Percentiles rank a stretch among this genome's conserved stretches.
Conservation (phyloP, 2,888 invertebrate species). For the Philopedon plagiatum region DNA sequence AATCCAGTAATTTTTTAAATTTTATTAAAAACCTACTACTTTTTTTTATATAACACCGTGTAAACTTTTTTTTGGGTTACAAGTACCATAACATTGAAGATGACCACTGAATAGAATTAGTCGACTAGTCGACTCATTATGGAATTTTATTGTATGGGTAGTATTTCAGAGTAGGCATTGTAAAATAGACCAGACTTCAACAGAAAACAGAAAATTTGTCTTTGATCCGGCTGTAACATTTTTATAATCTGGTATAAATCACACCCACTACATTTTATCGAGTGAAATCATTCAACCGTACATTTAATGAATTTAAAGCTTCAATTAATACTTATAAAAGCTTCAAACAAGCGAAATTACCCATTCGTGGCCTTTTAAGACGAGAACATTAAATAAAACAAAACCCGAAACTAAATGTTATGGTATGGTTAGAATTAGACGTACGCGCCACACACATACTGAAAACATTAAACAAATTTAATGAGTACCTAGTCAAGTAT, state of each 20-base stretch:
- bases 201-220: too few relatives aligned
- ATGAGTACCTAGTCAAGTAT: background rate
- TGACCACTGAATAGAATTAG: too few relatives aligned
- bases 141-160: too few relatives aligned
- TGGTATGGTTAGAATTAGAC: background rate
- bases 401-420: background rate
- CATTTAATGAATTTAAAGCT: conserved; percentile 15
- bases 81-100: too few relatives aligned
- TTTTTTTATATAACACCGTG: too few relatives aligned
- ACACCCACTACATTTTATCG: background rate
- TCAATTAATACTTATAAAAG: conserved; percentile 6
- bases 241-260: background rate
- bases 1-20: too few relatives aligned
- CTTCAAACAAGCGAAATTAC: background rate
- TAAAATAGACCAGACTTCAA: too few relatives aligned
- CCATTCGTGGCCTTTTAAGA: background rate
- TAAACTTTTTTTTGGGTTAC: too few relatives aligned
- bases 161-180: too few relatives aligned
- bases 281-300: background rate
- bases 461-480: background rate
- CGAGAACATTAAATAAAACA: background rate
- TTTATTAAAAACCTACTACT: too few relatives aligned
- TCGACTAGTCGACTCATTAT: too few relatives aligned
- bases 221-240: too few relatives aligned
- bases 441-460: conserved; percentile 1